Evolutionary conservation across 2,888 invertebrate genomes (phyloP), one percentile per base, ranked within the genome.

Genomic region (Meteorus colon): DNA sequence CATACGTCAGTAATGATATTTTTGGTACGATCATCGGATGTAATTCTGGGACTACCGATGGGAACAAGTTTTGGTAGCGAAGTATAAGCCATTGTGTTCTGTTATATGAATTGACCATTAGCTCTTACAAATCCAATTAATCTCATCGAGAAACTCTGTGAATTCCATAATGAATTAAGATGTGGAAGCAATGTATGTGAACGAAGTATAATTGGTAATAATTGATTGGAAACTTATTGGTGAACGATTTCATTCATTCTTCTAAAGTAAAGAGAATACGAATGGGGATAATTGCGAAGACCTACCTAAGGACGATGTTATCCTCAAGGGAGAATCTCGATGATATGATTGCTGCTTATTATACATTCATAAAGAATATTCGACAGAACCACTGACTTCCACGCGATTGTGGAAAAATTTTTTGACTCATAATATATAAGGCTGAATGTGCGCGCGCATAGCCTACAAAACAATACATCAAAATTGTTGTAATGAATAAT

Each of bases 1-100:
- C 82, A 81, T 70, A 84, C 85, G 37, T 86, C 83, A 16, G 82
- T 78, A 14, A 86, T 76, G 16, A 82, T 77, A 4, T 77, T 75
- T 27, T 81, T 79, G 27, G 81, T 60, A 45, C 79, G 59, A 66
- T 81, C 76, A 4, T 79, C 81, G 12, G 82, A 75, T 29, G 72
- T 79, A 66, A 84, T 80, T 68, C 76, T 81, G 1, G 81, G 74
- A 51, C 77, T 70, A 51, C 79, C 79, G 67, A 80, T 73, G 29
- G 85, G 77, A 45, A 82, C 74, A 37, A 82, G 71, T 71, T 82
- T 81, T 27, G 81, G 78, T 29, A 81, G 59, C 16, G 79, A 74
- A 29, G 81, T 78, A 72, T 80, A 74, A 70, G 82, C 81, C 82
- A 83, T 83, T 65, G 41, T 41, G 55, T 77, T 55, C n/a, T 24